Percentiles rank a stretch among this genome's conserved stretches.
phyloP scores from a whole-genome alignment of 1,140 invertebrate species.

The Leptonema lineaticorne region DNA sequence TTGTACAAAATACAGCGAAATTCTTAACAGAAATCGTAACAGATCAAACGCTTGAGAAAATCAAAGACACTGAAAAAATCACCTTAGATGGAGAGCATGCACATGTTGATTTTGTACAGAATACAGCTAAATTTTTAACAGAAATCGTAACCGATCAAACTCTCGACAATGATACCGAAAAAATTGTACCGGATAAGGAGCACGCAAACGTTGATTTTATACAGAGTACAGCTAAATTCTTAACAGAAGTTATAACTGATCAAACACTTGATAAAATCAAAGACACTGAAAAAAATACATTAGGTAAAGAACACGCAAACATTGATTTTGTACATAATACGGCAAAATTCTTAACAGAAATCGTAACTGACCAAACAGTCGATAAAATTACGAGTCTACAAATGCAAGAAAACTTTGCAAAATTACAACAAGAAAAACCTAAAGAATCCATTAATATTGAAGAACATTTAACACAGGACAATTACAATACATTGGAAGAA shows the following conservation, averaged over 20 bases:
- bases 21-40: slow-evolving; percentile 9
- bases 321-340: slow-evolving; percentile 19
- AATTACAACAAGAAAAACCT: slow-evolving; percentile 40
- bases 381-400: neutral
- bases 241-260: slow-evolving; percentile 17
- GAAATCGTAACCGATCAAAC: slow-evolving; percentile 23
- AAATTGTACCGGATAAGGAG: neutral
- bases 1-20: slow-evolving; percentile 15
- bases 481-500: slow-evolving; percentile 16
- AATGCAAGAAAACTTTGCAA: slow-evolving; percentile 25
- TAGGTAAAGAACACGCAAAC: too few relatives aligned
- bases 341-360: slow-evolving; percentile 2
- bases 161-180: slow-evolving; percentile 20
- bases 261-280: slow-evolving; percentile 15
- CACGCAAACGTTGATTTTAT: slow-evolving; percentile 22
- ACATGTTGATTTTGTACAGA: slow-evolving; percentile 18
- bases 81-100: neutral
- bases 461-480: slow-evolving; percentile 37
- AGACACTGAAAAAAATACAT: too few relatives aligned
- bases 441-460: slow-evolving; percentile 39
- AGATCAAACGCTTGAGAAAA: slow-evolving; percentile 17
- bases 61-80: slow-evolving; percentile 18
- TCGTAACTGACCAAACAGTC: slow-evolving; percentile 21
- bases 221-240: slow-evolving; percentile 1
- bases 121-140: slow-evolving; percentile 1